Base-by-base conservation (phyloP, 2,888 invertebrate species). In the Acleris laterana region DNA sequence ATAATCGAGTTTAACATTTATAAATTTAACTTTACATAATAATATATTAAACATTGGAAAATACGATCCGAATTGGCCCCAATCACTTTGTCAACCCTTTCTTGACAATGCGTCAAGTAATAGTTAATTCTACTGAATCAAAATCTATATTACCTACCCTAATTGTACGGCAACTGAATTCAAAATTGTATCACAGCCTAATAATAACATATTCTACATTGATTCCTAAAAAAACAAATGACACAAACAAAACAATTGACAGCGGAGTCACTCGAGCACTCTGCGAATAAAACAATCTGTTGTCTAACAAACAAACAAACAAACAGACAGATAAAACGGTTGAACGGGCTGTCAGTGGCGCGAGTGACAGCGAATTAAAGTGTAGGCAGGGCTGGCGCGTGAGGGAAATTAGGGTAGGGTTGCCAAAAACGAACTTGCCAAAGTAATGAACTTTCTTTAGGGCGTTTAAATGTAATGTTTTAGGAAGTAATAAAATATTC, bases 201-300 rank as follows among this genome's bases (percentile, higher is more conserved):
- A 9, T 38, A n/a, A n/a, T n/a, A n/a, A n/a, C n/a, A 38, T 11
- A 11, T n/a, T 4, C 16, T 44, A n/a, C n/a, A 46, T 46, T 7
- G 46, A 38, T 38, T 13, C 3, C 49, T 32, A 32, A 32, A 38
- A 61, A 61, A 59, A 64, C 64, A 55, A 64, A 28, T 25, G 52
- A 38, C 59, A 17, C 25, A 50, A 62, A 50, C 44, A 57, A 68
- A 68, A 68, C 68, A 67, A 56, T 66, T 63, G 59, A 62, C 63
- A 66, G 65, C 48, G 62, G 20, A 51, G 53, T 55, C 59, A 61
- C 57, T 53, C 61, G 62, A 66, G 63, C 62, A 70, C 69, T 69
- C 68, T 66, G 70, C 72, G 68, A 71, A 80, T 82, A 77, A 84
- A 83, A 80, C 87, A 88, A 85, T 86, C 83, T 86, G 85, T 81